phyloP scores from a whole-genome alignment of 2,888 invertebrate species.

The Acanthopleura granulata region DNA sequence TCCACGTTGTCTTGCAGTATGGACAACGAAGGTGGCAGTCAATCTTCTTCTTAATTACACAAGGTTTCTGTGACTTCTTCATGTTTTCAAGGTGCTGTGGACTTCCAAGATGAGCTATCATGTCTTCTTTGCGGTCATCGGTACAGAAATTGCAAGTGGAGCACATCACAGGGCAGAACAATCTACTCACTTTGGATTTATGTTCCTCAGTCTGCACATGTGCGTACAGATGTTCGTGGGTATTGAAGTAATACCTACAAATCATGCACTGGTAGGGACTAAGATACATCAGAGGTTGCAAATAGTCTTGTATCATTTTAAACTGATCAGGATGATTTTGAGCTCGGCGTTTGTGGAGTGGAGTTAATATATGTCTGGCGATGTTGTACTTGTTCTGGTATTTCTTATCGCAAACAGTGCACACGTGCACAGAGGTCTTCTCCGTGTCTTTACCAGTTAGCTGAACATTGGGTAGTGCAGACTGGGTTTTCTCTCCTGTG shows the following conservation, averaged over 20 bases:
- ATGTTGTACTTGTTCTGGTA: slow-evolving; percentile 60
- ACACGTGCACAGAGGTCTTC: slow-evolving; percentile 23
- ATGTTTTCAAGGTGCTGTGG: slow-evolving; percentile 42
- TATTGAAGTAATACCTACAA: slow-evolving; percentile 87
- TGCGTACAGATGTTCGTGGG: slow-evolving; percentile 76
- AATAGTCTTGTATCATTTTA: slow-evolving; percentile 81
- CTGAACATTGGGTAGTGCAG: too few relatives aligned
- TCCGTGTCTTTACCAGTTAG: too few relatives aligned
- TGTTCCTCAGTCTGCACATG: slow-evolving; percentile 55
- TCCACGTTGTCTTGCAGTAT: slow-evolving; percentile 52
- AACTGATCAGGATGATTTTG: slow-evolving; percentile 70
- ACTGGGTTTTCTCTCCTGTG: too few relatives aligned
- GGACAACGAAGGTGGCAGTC: slow-evolving; percentile 42
- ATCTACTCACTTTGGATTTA: slow-evolving; percentile 40
- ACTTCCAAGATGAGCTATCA: slow-evolving; percentile 52
- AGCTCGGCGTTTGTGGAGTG: slow-evolving; percentile 83
- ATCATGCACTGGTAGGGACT: slow-evolving; percentile 88
- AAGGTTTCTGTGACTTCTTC: slow-evolving; percentile 34
- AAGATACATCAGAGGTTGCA: slow-evolving; percentile 82
- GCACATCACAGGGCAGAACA: slow-evolving; percentile 61
- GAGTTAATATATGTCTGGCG: slow-evolving; percentile 78
- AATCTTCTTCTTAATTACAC: slow-evolving; percentile 57
- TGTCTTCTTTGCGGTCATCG: slow-evolving; percentile 39
- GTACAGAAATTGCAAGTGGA: slow-evolving; percentile 55
- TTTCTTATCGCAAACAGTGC: slow-evolving; percentile 58